These are phyloP conservation scores for Drosophila suboccidentalis DNA, from an alignment of 2,888 invertebrate species.

Conservation along the genomic window DNA sequence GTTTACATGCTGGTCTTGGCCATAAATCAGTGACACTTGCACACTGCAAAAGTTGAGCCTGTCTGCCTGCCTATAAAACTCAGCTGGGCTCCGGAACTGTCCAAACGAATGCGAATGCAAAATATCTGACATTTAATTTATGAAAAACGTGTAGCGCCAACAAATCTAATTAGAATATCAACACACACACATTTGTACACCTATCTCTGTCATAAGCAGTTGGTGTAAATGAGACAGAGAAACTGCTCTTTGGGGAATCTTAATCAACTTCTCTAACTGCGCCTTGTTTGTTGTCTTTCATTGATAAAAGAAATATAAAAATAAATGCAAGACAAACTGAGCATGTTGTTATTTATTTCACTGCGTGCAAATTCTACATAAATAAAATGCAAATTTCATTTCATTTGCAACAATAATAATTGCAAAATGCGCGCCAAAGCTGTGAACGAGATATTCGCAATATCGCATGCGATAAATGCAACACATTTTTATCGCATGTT, in stretches of 20 bases:
- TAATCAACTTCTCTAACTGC: slow-evolving; percentile 37
- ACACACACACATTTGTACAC: slow-evolving; percentile 13
- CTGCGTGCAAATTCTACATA: slow-evolving; percentile 42
- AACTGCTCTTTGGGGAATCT: slow-evolving; percentile 20
- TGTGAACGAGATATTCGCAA: not conserved
- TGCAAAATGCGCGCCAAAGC: slow-evolving; percentile 31
- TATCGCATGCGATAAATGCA: slow-evolving; percentile 33
- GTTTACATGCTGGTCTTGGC: slow-evolving; percentile 39
- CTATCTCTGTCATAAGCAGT: slow-evolving; percentile 6
- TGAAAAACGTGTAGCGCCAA: slow-evolving; percentile 67
- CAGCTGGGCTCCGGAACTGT: slow-evolving; percentile 22
- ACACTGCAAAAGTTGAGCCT: slow-evolving; percentile 58
- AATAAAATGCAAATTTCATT: slow-evolving; percentile 45
- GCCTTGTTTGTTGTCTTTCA: slow-evolving; percentile 40
- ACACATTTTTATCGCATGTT: slow-evolving; percentile 23
- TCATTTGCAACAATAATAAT: slow-evolving; percentile 28
- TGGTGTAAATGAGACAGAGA: not conserved
- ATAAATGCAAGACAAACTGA: slow-evolving; percentile 10
- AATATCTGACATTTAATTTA: slow-evolving; percentile 66
- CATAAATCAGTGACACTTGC: slow-evolving; percentile 80
- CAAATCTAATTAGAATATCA: slow-evolving; percentile 62
- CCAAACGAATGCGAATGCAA: slow-evolving; percentile 47
- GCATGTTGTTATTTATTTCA: slow-evolving; percentile 45
- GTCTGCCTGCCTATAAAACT: slow-evolving; percentile 22
- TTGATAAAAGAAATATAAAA: slow-evolving; percentile 60